Conservation (phyloP, 2,888 invertebrate species). For the Amaurobius ferox region DNA sequence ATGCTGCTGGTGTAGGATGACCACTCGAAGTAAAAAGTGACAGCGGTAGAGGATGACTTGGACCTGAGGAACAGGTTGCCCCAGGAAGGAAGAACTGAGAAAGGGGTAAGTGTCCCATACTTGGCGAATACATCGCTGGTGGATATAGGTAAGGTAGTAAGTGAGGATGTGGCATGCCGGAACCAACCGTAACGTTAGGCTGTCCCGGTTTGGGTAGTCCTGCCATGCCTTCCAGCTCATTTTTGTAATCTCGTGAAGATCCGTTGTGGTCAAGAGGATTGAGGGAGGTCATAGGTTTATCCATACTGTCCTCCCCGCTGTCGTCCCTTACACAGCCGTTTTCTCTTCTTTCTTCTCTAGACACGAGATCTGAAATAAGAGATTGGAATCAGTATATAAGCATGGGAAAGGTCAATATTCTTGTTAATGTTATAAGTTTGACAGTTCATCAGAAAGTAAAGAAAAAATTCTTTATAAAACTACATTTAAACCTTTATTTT, state of each 20-base stretch:
- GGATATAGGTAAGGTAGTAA: slow-evolving; percentile 95
- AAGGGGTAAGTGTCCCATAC: slow-evolving; percentile 75
- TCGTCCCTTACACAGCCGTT: slow-evolving; percentile 58
- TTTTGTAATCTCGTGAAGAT: slow-evolving; percentile 49
- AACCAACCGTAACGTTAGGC: slow-evolving; percentile 95
- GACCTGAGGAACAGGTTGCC: slow-evolving; percentile 65
- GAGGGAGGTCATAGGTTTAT: slow-evolving; percentile 40
- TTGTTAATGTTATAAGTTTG: too few species aligned
- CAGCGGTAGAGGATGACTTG: slow-evolving; percentile 75
- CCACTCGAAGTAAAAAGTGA: slow-evolving; percentile 76
- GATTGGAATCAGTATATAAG: background rate
- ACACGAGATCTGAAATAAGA: slow-evolving; percentile 17
- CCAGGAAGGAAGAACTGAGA: slow-evolving; percentile 75
- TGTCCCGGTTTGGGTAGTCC: slow-evolving; percentile 74
- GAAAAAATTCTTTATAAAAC: too few species aligned
- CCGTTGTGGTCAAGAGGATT: slow-evolving; percentile 46
- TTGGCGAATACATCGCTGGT: slow-evolving; percentile 88
- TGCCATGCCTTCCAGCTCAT: slow-evolving; percentile 27
- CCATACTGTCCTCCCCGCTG: slow-evolving; percentile 56
- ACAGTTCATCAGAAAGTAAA: too few species aligned
- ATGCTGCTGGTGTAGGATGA: slow-evolving; percentile 81
- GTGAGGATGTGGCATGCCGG: slow-evolving; percentile 86
- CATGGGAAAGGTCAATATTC: too few species aligned
- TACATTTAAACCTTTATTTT: too few species aligned
- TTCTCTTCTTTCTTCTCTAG: slow-evolving; percentile 50